A percentile compares a stretch with the other conserved stretches of the same genome.
phyloP scores from a whole-genome alignment of 2,113 vertebrate species.

The Circaetus cinerascens region DNA sequence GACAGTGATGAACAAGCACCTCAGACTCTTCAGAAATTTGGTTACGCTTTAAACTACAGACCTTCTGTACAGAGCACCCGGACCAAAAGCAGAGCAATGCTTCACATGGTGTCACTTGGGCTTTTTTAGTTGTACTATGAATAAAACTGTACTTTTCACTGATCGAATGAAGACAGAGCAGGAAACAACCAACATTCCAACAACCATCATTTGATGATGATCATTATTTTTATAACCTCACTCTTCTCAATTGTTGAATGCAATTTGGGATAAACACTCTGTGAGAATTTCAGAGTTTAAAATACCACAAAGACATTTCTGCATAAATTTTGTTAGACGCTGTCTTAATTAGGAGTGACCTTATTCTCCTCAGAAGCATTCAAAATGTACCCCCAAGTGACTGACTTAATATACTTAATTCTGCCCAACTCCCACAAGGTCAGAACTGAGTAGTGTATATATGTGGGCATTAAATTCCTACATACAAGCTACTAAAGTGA shows the following conservation, averaged over 20 bases:
- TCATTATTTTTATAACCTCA: neutral
- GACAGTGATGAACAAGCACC: slow-evolving; percentile 18
- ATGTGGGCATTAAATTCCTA: neutral
- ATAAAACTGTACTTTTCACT: slow-evolving; percentile 4
- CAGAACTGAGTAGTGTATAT: neutral
- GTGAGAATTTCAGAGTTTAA: neutral
- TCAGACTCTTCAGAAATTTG: slow-evolving; percentile 32
- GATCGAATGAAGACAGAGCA: slow-evolving; percentile 7
- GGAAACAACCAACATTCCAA: slow-evolving; percentile 1
- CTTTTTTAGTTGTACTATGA: neutral
- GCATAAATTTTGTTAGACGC: neutral
- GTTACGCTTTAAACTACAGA: slow-evolving; percentile 21
- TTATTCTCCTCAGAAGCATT: neutral
- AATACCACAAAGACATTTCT: neutral
- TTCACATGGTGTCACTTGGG: slow-evolving; percentile 14
- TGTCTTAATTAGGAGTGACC: neutral
- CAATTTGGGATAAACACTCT: neutral
- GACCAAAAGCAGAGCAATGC: slow-evolving; percentile 8
- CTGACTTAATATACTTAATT: neutral
- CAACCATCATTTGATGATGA: neutral
- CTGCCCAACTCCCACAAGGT: neutral
- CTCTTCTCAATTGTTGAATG: neutral
- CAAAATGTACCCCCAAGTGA: slow-evolving; percentile 41
- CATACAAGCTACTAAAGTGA: neutral
- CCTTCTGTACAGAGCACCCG: neutral